Conservation (phyloP, 2,113 vertebrate genomes). For the Lepisosteus osseus region DNA sequence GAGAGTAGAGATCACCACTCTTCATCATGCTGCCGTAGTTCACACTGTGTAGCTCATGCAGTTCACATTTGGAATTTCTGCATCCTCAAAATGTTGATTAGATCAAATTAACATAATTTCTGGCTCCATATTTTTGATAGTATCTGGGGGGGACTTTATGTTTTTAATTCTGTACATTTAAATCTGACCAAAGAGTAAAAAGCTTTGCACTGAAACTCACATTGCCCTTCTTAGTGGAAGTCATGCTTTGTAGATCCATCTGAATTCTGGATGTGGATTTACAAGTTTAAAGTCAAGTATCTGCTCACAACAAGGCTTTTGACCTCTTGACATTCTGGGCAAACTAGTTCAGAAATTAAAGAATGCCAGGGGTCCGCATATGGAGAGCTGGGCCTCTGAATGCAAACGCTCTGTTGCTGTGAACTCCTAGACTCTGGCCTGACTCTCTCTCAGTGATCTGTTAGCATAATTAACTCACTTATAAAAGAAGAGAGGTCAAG, state of each 20-base stretch:
- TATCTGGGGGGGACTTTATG: too few species aligned
- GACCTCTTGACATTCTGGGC: conserved; percentile 34
- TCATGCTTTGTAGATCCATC: conserved; percentile 2
- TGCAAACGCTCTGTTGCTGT: conserved; percentile 32
- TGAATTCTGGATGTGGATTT: conserved; percentile 6
- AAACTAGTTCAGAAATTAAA: conserved; percentile 28
- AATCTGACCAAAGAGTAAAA: conserved; percentile 35
- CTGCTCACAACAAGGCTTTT: conserved; percentile 33
- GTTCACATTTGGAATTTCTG: too few species aligned
- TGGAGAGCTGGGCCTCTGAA: conserved; percentile 15
- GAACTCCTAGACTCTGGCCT: conserved; percentile 12
- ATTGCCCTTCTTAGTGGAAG: conserved; percentile 24
- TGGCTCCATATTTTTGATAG: too few species aligned
- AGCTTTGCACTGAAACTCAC: conserved; percentile 8
- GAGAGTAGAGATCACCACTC: too few species aligned
- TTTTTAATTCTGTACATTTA: conserved; percentile 1
- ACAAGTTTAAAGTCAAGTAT: conserved; percentile 40
- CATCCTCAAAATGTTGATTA: too few species aligned
- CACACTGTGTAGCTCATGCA: too few species aligned
- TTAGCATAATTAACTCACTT: too few species aligned
- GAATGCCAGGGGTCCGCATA: conserved; percentile 37
- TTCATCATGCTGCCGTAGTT: too few species aligned
- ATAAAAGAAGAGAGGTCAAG: too few species aligned
- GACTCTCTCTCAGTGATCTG: too few species aligned
- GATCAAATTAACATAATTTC: too few species aligned